Evolutionary conservation across 2,888 invertebrate genomes (phyloP).

Genomic region (Cephonodes hylas): DNA sequence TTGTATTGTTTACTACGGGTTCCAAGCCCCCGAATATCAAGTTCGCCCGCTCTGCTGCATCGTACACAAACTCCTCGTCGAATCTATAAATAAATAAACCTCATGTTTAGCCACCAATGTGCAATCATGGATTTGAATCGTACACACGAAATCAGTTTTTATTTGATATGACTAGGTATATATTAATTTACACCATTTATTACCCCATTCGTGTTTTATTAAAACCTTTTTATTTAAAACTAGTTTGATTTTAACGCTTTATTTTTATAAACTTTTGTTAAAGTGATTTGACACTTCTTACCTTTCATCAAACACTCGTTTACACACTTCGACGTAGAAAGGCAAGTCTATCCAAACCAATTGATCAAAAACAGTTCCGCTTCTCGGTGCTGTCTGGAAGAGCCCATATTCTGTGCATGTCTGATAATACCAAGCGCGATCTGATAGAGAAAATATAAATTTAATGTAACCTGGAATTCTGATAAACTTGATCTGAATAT

Average conservation of each 20-base stretch:
- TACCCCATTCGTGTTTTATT: no score
- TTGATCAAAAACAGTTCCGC: conserved; percentile 64
- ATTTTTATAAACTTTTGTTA: no score
- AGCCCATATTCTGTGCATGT: conserved; percentile 94
- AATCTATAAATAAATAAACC: conserved; percentile 61
- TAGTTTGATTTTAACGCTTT: no score
- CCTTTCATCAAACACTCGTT: conserved; percentile 52
- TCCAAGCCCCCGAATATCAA: conserved; percentile 71
- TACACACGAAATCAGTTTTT: not conserved
- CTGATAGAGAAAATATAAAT: no score
- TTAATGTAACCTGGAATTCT: no score
- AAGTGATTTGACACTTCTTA: conserved; percentile 24
- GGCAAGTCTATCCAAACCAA: conserved; percentile 59
- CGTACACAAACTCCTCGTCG: conserved; percentile 58
- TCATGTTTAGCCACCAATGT: no score
- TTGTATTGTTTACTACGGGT: conserved; percentile 76
- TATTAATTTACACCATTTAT: no score
- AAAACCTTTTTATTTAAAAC: no score
- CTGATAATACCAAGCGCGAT: conserved; percentile 90
- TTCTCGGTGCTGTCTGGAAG: conserved; percentile 84
- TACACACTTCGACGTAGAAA: conserved; percentile 67
- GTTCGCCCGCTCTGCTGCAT: conserved; percentile 72
- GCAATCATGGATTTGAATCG: not conserved
- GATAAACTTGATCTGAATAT: no score
- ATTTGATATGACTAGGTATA: no score